phyloP scores from a whole-genome alignment of 2,113 vertebrate species.

The Crypturellus undulatus region DNA sequence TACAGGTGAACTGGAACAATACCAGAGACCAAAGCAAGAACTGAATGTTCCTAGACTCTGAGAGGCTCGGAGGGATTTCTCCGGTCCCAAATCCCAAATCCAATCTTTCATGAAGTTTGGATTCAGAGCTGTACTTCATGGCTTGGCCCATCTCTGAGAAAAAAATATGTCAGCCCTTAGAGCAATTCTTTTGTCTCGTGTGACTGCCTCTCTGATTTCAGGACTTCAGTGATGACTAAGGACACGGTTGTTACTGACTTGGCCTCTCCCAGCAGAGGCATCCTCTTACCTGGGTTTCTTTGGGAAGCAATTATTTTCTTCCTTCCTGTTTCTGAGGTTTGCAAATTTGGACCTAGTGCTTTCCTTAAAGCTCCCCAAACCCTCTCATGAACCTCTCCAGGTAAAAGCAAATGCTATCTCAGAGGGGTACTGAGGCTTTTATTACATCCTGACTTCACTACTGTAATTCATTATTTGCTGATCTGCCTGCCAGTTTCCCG shows the following conservation, averaged over 20 bases:
- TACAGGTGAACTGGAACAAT: background rate
- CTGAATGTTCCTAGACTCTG: background rate
- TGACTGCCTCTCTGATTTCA: conserved; percentile 43
- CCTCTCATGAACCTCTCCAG: conserved; percentile 42
- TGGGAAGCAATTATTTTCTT: conserved; percentile 68
- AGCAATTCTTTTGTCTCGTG: background rate
- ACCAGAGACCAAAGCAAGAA: background rate
- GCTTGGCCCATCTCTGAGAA: background rate
- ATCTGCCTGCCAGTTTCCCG: conserved; percentile 38
- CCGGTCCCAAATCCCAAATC: background rate
- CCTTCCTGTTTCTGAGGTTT: conserved; percentile 55
- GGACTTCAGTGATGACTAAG: conserved; percentile 44
- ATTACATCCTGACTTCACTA: conserved; percentile 39
- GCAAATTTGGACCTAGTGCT: conserved; percentile 49
- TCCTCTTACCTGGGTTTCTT: conserved; percentile 52
- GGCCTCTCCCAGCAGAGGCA: conserved; percentile 52
- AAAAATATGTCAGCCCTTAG: background rate
- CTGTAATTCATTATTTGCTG: background rate
- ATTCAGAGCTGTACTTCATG: background rate
- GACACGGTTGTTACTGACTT: conserved; percentile 35
- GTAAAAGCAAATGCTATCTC: conserved; percentile 64
- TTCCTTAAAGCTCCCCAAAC: conserved; percentile 52
- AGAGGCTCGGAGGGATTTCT: background rate
- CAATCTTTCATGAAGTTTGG: background rate
- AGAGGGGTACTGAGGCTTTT: conserved; percentile 49